Percentiles rank a stretch among this genome's conserved stretches.
These are phyloP conservation scores for Orthonevra nobilis DNA, from an alignment of 2,888 invertebrate species.

Conservation along the genomic window DNA sequence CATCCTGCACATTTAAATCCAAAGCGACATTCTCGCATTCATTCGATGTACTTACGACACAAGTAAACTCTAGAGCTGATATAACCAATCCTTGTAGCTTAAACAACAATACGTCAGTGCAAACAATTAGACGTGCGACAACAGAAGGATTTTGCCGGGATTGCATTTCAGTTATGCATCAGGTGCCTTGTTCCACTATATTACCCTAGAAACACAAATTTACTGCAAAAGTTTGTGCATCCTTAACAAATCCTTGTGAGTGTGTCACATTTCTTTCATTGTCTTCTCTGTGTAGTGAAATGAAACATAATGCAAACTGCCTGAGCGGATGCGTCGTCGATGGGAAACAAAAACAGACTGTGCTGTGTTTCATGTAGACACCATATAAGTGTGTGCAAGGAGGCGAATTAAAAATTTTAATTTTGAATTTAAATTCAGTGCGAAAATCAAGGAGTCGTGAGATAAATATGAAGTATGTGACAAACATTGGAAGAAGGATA, in stretches of 20 bases:
- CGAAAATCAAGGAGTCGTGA: too few relatives aligned
- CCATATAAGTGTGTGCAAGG: too few relatives aligned
- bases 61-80: constrained; percentile 18
- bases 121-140: constrained; percentile 58
- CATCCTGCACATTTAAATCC: constrained; percentile 10
- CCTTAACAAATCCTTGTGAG: neutral
- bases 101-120: constrained; percentile 44
- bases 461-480: too few relatives aligned
- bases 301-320: neutral
- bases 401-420: neutral
- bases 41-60: neutral
- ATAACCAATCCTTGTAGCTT: constrained; percentile 46
- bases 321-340: neutral
- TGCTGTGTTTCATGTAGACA: too few relatives aligned
- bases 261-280: constrained; percentile 7
- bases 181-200: neutral
- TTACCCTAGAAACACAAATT: constrained; percentile 2
- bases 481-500: too few relatives aligned
- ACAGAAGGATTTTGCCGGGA: constrained; percentile 12
- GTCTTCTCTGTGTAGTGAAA: neutral
- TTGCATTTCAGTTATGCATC: neutral
- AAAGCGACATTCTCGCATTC: constrained; percentile 14
- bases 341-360: neutral
- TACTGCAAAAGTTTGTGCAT: neutral
- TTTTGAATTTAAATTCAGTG: neutral